Evolutionary conservation across 1,140 invertebrate species (phyloP).

Genomic region (Sycophila sp.): DNA sequence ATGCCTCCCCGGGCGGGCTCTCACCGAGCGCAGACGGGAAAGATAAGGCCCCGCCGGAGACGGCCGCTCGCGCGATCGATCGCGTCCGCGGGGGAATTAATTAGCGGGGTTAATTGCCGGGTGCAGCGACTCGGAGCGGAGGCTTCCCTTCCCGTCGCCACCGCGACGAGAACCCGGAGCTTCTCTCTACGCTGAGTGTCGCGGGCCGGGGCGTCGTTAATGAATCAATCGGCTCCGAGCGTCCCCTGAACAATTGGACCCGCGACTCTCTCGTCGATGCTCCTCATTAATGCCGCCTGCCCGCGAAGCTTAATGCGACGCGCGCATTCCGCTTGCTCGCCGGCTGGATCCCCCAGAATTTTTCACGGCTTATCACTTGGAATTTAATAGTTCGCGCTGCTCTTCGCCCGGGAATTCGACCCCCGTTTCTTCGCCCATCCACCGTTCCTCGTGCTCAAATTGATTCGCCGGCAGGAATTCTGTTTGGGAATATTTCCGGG

Average conservation of each 20-base stretch:
- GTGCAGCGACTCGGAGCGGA: constrained; percentile 23
- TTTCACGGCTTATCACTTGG: no score
- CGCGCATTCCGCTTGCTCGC: background rate
- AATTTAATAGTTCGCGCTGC: no score
- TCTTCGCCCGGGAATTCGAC: no score
- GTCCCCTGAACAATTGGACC: background rate
- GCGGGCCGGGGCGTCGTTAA: constrained; percentile 3
- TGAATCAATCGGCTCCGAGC: constrained; percentile 9
- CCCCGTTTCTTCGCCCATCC: no score
- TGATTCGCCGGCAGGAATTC: no score
- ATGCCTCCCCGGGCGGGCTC: background rate
- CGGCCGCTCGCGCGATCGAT: constrained; percentile 40
- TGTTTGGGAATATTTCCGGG: no score
- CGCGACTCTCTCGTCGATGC: background rate
- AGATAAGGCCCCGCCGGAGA: constrained; percentile 11
- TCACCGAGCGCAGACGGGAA: background rate
- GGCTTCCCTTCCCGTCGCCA: constrained; percentile 5
- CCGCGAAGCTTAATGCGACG: background rate
- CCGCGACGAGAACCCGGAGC: no score
- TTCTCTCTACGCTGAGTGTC: constrained; percentile 37
- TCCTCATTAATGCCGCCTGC: background rate
- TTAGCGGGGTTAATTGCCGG: constrained; percentile 56
- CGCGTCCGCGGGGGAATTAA: constrained; percentile 56
- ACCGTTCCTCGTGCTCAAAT: no score
- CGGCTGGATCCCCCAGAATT: no score